Base-by-base conservation (phyloP, 1,140 invertebrate genomes). In the Procambarus virginalis region DNA sequence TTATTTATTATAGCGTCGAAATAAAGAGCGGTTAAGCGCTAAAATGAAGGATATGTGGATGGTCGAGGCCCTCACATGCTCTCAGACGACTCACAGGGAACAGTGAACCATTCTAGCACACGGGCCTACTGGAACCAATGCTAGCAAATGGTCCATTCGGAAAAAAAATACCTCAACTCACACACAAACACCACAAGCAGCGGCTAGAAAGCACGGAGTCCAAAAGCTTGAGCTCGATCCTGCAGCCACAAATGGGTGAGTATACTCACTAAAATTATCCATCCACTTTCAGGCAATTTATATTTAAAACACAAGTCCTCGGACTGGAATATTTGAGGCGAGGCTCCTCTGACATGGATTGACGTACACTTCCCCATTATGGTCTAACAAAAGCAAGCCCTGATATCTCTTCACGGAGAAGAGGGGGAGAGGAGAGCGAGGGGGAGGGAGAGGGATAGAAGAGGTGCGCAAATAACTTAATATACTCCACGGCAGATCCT, bases 331-430 rank as follows among this genome's bases (percentile, higher is more conserved):
- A 86, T 86, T 78, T 86, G 34, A 55, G 34, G 75, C 79, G 84
- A 86, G 51, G 34, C 64, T 75, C 55, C 22, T n/a, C 84, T 86
- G 84, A 86, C 84, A 79, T 64, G 84, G 84, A 86, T 86, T 86
- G 79, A 86, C 79, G 84, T 79, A 86, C 79, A 79, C 55, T 79
- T 79, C 76, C 34, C 84, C 76, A 64, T 86, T 86, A 86, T 86
- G 55, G 20, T 49, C 22, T 20, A 51, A 86, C 84, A 86, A 86
- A 64, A 55, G 84, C 76, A 34, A 20, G 76, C 51, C 51, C 84
- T 86, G 84, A 86, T 86, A 86, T n/a, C 84, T 86, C 84, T 78
- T 86, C 84, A 60, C 55, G 77, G 48, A 75, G 77, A 3, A 14
- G 51, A 55, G 51, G 46, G 78, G 46, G 51, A 55, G 48, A n/a